These are phyloP conservation scores for Coregonus sp. DNA, from an alignment of 2,797 vertebrate species.

Conservation along the genomic window DNA sequence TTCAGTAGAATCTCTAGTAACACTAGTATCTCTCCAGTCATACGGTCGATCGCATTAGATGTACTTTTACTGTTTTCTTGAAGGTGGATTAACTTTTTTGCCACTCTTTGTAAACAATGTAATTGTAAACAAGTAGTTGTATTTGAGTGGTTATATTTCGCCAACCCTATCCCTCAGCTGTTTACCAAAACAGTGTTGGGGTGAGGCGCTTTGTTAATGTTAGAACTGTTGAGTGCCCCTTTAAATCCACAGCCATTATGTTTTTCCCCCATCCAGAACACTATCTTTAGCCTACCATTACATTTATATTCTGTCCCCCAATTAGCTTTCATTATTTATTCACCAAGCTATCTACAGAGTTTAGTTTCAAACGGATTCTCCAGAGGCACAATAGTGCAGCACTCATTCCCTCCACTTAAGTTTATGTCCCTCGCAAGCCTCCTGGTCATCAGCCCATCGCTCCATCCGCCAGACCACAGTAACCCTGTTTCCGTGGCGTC, in stretches of 20 bases:
- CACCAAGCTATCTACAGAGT: slow-evolving; percentile 1
- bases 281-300: background rate
- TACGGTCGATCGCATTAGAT: too few relatives aligned
- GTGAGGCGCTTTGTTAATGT: background rate
- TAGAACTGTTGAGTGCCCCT: background rate
- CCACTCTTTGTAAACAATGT: background rate
- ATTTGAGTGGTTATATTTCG: background rate
- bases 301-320: background rate
- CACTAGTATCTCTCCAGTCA: too few relatives aligned
- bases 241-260: background rate
- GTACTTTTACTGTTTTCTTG: too few relatives aligned
- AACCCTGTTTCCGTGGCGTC: background rate
- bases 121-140: too few relatives aligned
- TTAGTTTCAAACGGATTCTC: background rate
- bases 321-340: slow-evolving; percentile 16
- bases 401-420: background rate
- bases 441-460: too few relatives aligned
- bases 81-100: too few relatives aligned
- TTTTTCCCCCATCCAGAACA: background rate
- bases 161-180: background rate
- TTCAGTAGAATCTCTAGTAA: too few relatives aligned
- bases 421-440: too few relatives aligned
- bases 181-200: background rate
- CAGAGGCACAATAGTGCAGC: background rate
- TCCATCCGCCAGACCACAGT: background rate